Conservation (phyloP, 1,140 invertebrate genomes). For the Colletes gigas region DNA sequence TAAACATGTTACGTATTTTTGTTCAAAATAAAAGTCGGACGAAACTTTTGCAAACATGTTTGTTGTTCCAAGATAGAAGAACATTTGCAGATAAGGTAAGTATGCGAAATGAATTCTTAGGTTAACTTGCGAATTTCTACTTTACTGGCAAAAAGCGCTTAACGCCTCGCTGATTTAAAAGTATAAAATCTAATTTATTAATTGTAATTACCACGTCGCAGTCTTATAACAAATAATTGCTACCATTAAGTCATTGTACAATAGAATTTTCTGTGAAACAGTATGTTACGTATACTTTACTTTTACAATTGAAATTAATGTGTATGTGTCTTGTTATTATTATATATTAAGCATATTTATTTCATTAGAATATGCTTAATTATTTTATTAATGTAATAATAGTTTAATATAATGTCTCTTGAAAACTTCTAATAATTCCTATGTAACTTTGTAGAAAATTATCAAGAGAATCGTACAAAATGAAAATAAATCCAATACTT, state of each 20-base stretch:
- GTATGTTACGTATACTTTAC: too few relatives aligned
- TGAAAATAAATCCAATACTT: neutral
- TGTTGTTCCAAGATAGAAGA: neutral
- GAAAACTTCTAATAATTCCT: neutral
- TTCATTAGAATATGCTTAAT: neutral
- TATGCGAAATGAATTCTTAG: neutral
- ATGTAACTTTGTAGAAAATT: neutral
- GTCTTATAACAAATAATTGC: neutral
- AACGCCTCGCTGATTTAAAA: neutral
- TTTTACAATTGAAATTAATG: too few relatives aligned
- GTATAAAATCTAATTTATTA: neutral
- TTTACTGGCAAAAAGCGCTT: too few relatives aligned
- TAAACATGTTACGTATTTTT: constrained; percentile 1
- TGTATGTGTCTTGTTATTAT: neutral
- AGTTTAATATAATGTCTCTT: neutral
- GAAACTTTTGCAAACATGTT: neutral
- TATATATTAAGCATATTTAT: neutral
- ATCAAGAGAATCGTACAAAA: too few relatives aligned
- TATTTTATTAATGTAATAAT: neutral
- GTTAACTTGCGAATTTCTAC: neutral
- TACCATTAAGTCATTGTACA: too few relatives aligned
- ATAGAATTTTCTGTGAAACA: too few relatives aligned
- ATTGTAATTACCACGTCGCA: neutral
- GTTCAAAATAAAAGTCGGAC: neutral
- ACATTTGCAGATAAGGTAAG: constrained; percentile 20